Base-by-base conservation (phyloP, 2,888 invertebrate species). In the Andrena bucephala region DNA sequence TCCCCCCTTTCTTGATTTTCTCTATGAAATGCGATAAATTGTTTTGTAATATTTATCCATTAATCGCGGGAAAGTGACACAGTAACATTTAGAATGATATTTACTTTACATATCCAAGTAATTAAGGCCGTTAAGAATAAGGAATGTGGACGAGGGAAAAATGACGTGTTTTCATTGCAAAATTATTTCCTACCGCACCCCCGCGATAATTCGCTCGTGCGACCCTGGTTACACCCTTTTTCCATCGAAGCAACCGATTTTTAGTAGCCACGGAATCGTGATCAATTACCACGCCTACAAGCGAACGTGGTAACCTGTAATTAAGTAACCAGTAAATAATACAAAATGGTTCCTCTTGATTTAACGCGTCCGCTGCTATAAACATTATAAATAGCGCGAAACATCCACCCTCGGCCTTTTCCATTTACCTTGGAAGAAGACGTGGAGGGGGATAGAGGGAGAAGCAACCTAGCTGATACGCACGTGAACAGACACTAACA, bases 371-470 rank as follows among this genome's bases (percentile, higher is more conserved):
- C 29, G 60, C 72, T 72, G 78, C 77, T 78, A 81, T 87, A 87
- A 87, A 87, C 85, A 85, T 85, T 87, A 87, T 87, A 87, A 87
- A 87, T 87, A 87, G 87, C 87, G 70, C 78, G 82, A 82, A 85
- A 85, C 87, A 73, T 87, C 82, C 84, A 87, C 87, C 87, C 85
- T 84, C 84, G 84, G 84, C 87, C 87, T 87, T 85, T 87, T 81
- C 84, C 68, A 83, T 85, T 87, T 87, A 82, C 82, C 86, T 85
- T 82, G 67, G 76, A 78, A 59, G 73, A 77, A 60, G 70, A 77
- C 81, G 69, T 27, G 74, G 79, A 69, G 62, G 16, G 77, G 27
- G 42, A 48, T 27, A 20, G 13, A 42, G 8, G 67, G 29, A 52
- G 13, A 24, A 5, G 67, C 31, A 29, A 50, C 36, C 42, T 42